Conservation (phyloP, 2,888 invertebrate genomes). For the Autographa pulchrina region DNA sequence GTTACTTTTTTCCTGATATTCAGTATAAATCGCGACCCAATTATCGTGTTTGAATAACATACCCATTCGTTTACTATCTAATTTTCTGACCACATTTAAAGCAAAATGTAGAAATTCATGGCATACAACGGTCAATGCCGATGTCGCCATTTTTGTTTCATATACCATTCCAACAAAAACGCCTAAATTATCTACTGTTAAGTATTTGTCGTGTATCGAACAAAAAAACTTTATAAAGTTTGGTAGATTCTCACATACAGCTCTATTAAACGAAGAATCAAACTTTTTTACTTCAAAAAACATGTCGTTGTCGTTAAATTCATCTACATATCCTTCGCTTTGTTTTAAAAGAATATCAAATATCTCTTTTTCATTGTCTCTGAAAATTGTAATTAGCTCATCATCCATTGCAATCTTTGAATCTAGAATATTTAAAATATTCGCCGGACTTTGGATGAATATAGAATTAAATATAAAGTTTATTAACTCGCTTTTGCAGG, state of each 20-base stretch:
- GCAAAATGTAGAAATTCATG: not conserved
- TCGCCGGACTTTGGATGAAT: not conserved
- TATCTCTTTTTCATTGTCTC: not conserved
- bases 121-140: not conserved
- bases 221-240: not conserved
- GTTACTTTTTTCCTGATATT: not conserved
- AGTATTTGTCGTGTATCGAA: not conserved
- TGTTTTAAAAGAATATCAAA: not conserved
- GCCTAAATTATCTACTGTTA: not conserved
- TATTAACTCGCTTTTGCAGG: not conserved
- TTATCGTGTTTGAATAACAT: not conserved
- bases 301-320: not conserved
- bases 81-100: not conserved
- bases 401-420: constrained; percentile 8
- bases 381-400: not conserved
- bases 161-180: not conserved
- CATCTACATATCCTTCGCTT: not conserved
- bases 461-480: constrained; percentile 19
- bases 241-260: not conserved
- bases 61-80: not conserved
- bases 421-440: constrained; percentile 16
- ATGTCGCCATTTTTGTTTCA: not conserved
- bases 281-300: not conserved
- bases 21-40: not conserved
- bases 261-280: not conserved